These are phyloP conservation scores for Gallinago stenura DNA, from an alignment of 2,797 vertebrate species.

Conservation along the genomic window DNA sequence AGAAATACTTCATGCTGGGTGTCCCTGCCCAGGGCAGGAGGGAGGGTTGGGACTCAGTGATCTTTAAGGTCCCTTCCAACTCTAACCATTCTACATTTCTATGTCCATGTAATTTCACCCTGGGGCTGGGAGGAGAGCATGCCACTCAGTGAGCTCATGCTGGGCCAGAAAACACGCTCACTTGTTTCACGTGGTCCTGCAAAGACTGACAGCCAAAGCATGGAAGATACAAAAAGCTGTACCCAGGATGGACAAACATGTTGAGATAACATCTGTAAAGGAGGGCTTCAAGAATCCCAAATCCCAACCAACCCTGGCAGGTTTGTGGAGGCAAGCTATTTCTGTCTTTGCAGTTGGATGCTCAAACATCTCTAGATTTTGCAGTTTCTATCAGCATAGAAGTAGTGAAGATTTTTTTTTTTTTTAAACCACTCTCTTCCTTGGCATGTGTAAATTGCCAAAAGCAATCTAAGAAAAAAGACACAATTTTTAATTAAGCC, in stretches of 20 bases:
- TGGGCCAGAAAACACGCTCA: background rate
- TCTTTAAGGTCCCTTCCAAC: too few relatives aligned
- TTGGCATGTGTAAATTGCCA: background rate
- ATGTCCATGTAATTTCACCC: background rate
- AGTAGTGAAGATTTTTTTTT: background rate
- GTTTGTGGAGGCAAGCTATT: background rate
- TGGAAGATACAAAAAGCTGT: background rate
- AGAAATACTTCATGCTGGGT: background rate
- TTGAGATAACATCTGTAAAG: background rate
- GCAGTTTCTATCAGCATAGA: background rate
- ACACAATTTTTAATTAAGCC: background rate
- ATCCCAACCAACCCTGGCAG: background rate
- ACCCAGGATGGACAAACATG: background rate
- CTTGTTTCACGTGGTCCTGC: fast-evolving
- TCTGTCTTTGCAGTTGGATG: background rate
- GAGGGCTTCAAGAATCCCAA: background rate
- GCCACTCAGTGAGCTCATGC: background rate
- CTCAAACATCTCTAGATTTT: background rate
- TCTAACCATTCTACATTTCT: too few relatives aligned
- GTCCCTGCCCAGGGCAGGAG: too few relatives aligned
- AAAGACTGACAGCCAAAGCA: background rate
- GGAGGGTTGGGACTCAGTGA: too few relatives aligned
- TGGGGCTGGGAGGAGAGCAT: background rate
- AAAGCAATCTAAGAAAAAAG: background rate
- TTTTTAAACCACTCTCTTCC: background rate